These are phyloP conservation scores for Chloroceryle inda DNA, from an alignment of 2,797 vertebrate species.

Conservation along the genomic window DNA sequence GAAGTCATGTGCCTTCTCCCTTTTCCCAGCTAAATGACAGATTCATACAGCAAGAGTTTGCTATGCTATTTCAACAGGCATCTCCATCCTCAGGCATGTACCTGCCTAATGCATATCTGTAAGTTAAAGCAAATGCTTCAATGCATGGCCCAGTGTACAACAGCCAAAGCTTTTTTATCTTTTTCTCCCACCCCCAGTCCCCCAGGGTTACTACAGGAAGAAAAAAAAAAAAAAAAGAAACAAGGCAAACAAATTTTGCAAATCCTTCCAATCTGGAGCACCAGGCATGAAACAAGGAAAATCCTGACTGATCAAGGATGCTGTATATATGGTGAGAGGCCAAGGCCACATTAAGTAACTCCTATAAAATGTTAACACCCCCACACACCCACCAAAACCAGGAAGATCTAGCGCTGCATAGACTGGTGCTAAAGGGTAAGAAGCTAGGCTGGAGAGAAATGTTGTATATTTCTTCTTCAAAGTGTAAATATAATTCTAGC, in stretches of 20 bases:
- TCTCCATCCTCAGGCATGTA: conserved; percentile 26
- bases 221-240: neutral
- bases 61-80: conserved; percentile 42
- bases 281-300: conserved; percentile 57
- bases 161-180: neutral
- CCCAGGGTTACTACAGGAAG: neutral
- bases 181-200: neutral
- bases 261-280: conserved; percentile 36
- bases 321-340: conserved; percentile 50
- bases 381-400: neutral
- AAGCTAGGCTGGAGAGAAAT: neutral
- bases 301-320: conserved; percentile 62
- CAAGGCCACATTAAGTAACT: conserved; percentile 66
- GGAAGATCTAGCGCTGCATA: neutral
- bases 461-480: neutral
- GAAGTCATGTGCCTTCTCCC: neutral
- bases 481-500: neutral
- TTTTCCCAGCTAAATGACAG: neutral
- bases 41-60: neutral
- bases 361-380: neutral
- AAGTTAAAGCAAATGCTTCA: conserved; percentile 62
- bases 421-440: neutral
- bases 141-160: conserved; percentile 24
- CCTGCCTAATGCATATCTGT: conserved; percentile 32
- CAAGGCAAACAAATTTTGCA: conserved; percentile 74